A percentile compares a stretch with the other conserved stretches of the same genome.
Conservation (phyloP, 2,888 invertebrate species). For the Prosapia bicincta region DNA sequence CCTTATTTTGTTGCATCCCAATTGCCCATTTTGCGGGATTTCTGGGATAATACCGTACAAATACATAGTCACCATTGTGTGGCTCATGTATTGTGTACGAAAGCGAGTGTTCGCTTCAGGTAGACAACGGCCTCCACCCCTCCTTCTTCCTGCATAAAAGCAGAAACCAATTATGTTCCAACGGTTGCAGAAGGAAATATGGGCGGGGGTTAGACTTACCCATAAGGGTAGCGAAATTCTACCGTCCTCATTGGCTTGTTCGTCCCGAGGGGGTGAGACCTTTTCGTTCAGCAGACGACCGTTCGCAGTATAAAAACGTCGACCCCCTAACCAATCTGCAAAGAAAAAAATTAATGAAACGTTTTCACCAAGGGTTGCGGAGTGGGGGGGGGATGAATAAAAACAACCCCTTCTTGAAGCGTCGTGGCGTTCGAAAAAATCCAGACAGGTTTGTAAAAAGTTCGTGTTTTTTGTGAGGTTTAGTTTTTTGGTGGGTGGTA, state of each 20-base stretch:
- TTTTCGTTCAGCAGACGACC: background rate
- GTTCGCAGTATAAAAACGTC: background rate
- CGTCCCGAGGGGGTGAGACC: background rate
- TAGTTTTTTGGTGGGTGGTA: background rate
- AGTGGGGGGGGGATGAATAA: background rate
- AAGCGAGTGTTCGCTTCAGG: background rate
- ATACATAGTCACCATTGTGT: too few relatives aligned
- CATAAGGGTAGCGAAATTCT: conserved; percentile 15
- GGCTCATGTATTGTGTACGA: too few relatives aligned
- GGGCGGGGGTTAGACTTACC: conserved; percentile 9
- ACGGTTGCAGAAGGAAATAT: conserved; percentile 8
- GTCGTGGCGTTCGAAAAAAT: background rate
- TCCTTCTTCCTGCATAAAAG: background rate
- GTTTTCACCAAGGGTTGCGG: background rate
- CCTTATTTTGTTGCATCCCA: too few relatives aligned
- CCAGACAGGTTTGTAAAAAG: background rate
- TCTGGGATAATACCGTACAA: too few relatives aligned
- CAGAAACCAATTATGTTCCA: background rate
- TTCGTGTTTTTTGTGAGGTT: background rate
- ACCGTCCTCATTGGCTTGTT: background rate
- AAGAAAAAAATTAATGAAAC: background rate
- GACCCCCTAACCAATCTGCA: background rate
- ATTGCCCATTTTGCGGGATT: too few relatives aligned
- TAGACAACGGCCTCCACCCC: background rate
- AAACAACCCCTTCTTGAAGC: background rate